phyloP scores from a whole-genome alignment of 64 coral and sea anemone genomes.

The Actinia tenebrosa region DNA sequence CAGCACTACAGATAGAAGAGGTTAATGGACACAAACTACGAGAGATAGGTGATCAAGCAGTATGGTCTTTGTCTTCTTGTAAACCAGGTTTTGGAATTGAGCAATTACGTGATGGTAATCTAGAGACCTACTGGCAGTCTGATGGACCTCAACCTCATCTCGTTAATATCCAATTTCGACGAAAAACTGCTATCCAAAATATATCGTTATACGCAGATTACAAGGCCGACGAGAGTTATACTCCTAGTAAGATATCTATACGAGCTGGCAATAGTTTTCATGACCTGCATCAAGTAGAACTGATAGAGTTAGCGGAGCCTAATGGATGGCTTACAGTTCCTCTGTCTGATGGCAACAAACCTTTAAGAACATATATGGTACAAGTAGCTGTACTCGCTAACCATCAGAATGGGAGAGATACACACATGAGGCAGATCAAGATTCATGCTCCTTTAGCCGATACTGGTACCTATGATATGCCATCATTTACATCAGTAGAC shows the following conservation, averaged over 20 bases:
- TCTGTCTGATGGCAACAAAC: constrained; percentile 47
- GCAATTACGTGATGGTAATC: constrained; percentile 88
- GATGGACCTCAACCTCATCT: constrained; percentile 96
- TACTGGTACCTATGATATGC: constrained; percentile 71
- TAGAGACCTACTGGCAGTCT: constrained; percentile 98
- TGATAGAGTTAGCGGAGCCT: constrained; percentile 89
- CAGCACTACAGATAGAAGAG: constrained; percentile 34
- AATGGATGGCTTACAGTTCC: constrained; percentile 84
- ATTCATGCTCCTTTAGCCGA: constrained; percentile 85
- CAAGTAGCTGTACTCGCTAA: constrained; percentile 91
- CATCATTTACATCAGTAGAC: constrained; percentile 94
- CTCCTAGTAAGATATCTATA: constrained; percentile 95
- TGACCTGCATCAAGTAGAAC: constrained; percentile 91
- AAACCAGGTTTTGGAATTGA: constrained; percentile 98
- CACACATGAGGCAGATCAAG: constrained; percentile 94
- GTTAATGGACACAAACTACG: constrained; percentile 74
- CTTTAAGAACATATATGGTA: constrained; percentile 94
- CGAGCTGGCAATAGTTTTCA: constrained; percentile 92
- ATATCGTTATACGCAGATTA: constrained; percentile 93
- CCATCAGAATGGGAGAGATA: constrained; percentile 97
- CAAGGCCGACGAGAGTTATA: constrained; percentile 98
- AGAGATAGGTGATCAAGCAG: constrained; percentile 97
- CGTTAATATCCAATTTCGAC: constrained; percentile 87
- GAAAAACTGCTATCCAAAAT: constrained; percentile 95
- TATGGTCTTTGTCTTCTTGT: constrained; percentile 97